Percentiles rank a stretch among this genome's conserved stretches.
These are phyloP conservation scores for Macrobrachium rosenbergii DNA, from an alignment of 1,140 invertebrate genomes.

Conservation along the genomic window DNA sequence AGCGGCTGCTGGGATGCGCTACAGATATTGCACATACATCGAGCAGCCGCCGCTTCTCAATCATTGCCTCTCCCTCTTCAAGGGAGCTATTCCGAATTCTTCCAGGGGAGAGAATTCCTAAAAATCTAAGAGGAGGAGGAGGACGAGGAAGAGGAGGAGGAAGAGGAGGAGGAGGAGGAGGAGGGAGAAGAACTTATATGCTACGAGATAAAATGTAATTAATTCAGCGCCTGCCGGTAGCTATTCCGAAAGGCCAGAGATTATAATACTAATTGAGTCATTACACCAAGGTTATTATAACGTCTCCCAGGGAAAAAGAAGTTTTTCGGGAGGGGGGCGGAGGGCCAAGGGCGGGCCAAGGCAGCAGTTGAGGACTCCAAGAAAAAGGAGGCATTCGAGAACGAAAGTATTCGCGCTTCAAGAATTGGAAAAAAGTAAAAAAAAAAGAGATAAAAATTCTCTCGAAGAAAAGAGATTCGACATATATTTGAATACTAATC, in stretches of 20 bases:
- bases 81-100: too few relatives aligned
- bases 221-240: slow-evolving; percentile 51
- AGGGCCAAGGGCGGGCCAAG: too few relatives aligned
- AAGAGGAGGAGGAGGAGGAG: neutral
- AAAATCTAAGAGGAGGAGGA: neutral
- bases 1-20: too few relatives aligned
- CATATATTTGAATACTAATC: slow-evolving; percentile 50
- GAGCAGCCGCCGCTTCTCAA: too few relatives aligned
- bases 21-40: too few relatives aligned
- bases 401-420: neutral
- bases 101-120: too few relatives aligned
- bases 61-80: too few relatives aligned
- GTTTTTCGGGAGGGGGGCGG: too few relatives aligned
- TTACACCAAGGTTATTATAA: slow-evolving; percentile 31
- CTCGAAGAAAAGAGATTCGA: too few relatives aligned
- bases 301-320: neutral
- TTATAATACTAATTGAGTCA: slow-evolving; percentile 62
- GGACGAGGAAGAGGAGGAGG: neutral
- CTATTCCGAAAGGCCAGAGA: slow-evolving; percentile 37
- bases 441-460: slow-evolving; percentile 5
- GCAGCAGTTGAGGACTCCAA: too few relatives aligned
- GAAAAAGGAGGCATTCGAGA: too few relatives aligned
- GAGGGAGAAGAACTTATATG: slow-evolving; percentile 26
- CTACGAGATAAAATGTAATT: slow-evolving; percentile 54
- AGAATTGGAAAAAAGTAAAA: slow-evolving; percentile 1